Conservation (phyloP, 2,888 invertebrate genomes). For the Platycheirus albimanus region DNA sequence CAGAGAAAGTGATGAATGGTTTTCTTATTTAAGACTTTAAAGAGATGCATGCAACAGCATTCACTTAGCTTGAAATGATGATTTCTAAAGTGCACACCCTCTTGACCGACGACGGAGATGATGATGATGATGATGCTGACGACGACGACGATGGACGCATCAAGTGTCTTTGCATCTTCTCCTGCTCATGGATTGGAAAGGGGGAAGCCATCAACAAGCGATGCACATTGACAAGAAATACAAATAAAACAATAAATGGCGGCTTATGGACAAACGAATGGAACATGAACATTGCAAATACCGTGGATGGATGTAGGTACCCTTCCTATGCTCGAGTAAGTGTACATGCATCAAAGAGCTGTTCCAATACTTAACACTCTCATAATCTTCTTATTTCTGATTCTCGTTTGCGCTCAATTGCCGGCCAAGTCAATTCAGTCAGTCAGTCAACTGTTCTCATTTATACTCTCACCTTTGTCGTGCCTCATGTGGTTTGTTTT, state of each 20-base stretch:
- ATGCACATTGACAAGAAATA: conserved; percentile 39
- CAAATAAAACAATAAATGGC: background rate
- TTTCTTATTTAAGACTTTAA: background rate
- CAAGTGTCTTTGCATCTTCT: conserved; percentile 44
- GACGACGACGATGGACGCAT: conserved; percentile 13
- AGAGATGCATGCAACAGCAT: conserved; percentile 37
- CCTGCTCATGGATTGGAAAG: background rate
- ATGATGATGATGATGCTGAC: background rate
- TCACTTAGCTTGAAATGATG: conserved; percentile 55
- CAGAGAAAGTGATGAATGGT: conserved; percentile 46
- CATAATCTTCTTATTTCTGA: conserved; percentile 66
- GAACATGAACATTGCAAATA: background rate
- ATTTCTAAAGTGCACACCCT: conserved; percentile 61
- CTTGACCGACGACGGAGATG: conserved; percentile 47
- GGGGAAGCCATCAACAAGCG: conserved; percentile 21
- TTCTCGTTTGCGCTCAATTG: conserved; percentile 67
- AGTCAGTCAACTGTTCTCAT: conserved; percentile 64
- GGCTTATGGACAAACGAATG: background rate
- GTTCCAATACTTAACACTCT: conserved; percentile 37
- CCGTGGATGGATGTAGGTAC: too few relatives aligned
- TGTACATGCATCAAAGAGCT: conserved; percentile 15
- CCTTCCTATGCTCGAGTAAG: conserved; percentile 13
- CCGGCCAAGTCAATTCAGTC: conserved; percentile 65
- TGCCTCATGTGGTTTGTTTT: background rate
- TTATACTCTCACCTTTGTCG: conserved; percentile 57